Evolutionary conservation across 2,113 vertebrate species (phyloP).

Genomic region (Fulmarus glacialis): DNA sequence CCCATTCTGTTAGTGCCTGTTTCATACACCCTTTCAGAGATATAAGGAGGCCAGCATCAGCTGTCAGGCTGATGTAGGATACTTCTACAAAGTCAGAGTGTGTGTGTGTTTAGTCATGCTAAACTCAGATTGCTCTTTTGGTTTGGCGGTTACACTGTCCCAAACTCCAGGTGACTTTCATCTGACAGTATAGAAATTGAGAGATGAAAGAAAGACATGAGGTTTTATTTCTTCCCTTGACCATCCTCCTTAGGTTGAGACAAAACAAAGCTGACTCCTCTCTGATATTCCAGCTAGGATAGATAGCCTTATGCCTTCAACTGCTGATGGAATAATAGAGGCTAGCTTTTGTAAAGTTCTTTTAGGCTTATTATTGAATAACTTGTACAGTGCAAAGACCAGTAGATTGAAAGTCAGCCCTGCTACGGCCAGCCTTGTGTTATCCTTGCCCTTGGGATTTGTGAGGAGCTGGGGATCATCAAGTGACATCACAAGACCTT

Average conservation of each 20-base stretch:
- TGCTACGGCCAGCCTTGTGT: neutral
- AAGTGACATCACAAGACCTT: neutral
- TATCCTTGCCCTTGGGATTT: neutral
- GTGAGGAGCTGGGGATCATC: neutral
- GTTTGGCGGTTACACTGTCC: neutral
- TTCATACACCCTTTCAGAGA: neutral
- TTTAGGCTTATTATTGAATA: neutral
- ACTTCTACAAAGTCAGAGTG: too few relatives aligned
- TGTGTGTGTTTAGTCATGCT: neutral
- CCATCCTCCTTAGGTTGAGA: neutral
- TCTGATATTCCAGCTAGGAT: neutral
- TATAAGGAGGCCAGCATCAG: neutral
- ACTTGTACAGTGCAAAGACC: neutral
- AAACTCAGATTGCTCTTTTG: neutral
- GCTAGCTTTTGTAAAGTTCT: neutral
- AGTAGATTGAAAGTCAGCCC: neutral
- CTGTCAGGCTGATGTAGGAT: neutral
- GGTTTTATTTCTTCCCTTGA: neutral
- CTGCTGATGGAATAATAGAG: neutral
- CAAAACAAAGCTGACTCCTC: neutral
- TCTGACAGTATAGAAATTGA: neutral
- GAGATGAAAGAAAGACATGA: neutral
- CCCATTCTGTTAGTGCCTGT: neutral
- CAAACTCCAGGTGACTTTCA: neutral
- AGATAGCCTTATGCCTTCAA: neutral